These are phyloP conservation scores for Clarias fuscus DNA, from an alignment of 2,797 vertebrate species.

Conservation along the genomic window DNA sequence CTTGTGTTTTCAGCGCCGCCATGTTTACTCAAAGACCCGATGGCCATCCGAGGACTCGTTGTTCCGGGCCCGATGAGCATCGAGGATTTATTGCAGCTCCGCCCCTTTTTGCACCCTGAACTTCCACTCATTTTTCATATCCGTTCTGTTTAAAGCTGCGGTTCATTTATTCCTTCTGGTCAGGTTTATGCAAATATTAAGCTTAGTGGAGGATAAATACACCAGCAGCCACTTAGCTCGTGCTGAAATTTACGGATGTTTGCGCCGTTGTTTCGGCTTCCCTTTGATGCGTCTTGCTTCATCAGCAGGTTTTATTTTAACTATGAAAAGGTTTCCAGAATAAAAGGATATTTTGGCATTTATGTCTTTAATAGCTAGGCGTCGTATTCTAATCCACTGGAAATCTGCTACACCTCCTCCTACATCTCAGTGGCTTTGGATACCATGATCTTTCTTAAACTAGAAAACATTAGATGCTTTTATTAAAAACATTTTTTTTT, in stretches of 20 bases:
- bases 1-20: neutral
- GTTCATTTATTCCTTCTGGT: neutral
- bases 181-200: slow-evolving; percentile 8
- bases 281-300: neutral
- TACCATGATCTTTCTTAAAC: no score
- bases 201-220: neutral
- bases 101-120: neutral
- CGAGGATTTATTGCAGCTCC: neutral
- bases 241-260: neutral
- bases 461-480: no score
- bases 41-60: neutral
- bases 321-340: neutral
- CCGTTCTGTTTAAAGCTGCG: slow-evolving; percentile 2
- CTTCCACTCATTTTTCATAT: neutral
- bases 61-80: neutral
- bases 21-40: neutral
- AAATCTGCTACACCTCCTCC: no score
- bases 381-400: no score
- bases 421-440: no score
- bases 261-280: neutral
- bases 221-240: neutral
- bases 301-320: neutral
- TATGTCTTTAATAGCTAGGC: no score
- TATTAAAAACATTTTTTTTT: no score
- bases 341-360: no score